Conservation (phyloP, 2,797 vertebrate genomes). For the Acridotheres tristis region DNA sequence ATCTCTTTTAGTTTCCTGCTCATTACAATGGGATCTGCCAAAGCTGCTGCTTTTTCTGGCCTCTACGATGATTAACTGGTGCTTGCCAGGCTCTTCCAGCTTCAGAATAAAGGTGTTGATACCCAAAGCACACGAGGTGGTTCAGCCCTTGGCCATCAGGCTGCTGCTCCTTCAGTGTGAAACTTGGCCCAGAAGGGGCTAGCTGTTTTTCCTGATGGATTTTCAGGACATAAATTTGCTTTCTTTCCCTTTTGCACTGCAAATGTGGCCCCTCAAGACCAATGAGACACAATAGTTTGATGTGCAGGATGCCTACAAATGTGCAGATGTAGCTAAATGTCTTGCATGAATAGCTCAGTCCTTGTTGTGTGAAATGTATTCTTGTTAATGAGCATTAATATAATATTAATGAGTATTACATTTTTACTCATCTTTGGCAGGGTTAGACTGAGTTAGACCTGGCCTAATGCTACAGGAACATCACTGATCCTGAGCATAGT, state of each 20-base stretch:
- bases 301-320: not conserved
- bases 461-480: not conserved
- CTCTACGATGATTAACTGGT: not conserved
- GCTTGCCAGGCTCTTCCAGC: not conserved
- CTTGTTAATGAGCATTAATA: not conserved
- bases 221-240: not conserved
- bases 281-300: fast-evolving
- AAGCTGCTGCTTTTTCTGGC: not conserved
- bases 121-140: fast-evolving
- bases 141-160: not conserved
- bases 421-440: not conserved
- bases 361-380: not conserved
- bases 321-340: not conserved
- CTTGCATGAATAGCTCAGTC: not conserved
- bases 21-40: not conserved
- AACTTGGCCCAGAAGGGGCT: not conserved
- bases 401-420: not conserved
- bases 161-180: not conserved
- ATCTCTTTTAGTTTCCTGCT: not conserved
- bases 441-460: not conserved
- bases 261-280: not conserved
- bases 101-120: not conserved
- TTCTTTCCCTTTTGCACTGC: not conserved
- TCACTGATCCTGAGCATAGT: not conserved
- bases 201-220: not conserved